phyloP scores from a whole-genome alignment of 2,888 invertebrate species.

The Raillietiella orientalis region DNA sequence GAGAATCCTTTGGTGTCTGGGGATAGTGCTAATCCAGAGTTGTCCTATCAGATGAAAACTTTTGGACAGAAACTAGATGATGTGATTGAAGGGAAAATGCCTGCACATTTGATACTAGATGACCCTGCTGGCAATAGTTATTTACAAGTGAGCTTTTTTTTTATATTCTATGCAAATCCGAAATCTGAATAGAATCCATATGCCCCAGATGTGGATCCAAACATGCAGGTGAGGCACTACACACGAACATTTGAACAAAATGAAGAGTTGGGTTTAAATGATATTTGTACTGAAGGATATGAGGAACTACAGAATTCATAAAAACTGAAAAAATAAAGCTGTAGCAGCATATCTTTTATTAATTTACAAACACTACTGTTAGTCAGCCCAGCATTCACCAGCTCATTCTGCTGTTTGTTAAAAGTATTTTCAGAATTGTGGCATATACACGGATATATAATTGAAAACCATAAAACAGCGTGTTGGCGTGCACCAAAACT shows the following conservation, averaged over 20 bases:
- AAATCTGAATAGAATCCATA: slow-evolving; percentile 25
- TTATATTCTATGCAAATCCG: slow-evolving; percentile 1
- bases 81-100: slow-evolving; percentile 23
- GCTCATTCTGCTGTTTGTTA: too few relatives aligned
- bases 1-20: slow-evolving; percentile 27
- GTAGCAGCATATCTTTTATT: too few relatives aligned
- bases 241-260: slow-evolving; percentile 63
- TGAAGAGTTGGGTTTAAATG: slow-evolving; percentile 75
- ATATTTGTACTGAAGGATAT: slow-evolving; percentile 77
- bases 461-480: too few relatives aligned
- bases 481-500: too few relatives aligned
- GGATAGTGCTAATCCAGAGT: slow-evolving; percentile 27
- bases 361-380: too few relatives aligned
- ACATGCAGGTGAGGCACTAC: slow-evolving; percentile 39
- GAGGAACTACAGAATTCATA: slow-evolving; percentile 8
- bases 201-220: slow-evolving; percentile 27
- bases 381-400: too few relatives aligned
- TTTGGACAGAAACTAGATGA: slow-evolving; percentile 32
- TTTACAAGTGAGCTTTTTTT: slow-evolving; percentile 23
- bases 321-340: too few relatives aligned
- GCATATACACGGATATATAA: too few relatives aligned
- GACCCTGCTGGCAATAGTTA: slow-evolving; percentile 96
- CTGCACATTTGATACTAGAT: slow-evolving; percentile 48
- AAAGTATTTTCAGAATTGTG: too few relatives aligned
- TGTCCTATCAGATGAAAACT: slow-evolving; percentile 19